These are phyloP conservation scores for Ypsolopha scabrella DNA, from an alignment of 2,888 invertebrate species.

Conservation along the genomic window DNA sequence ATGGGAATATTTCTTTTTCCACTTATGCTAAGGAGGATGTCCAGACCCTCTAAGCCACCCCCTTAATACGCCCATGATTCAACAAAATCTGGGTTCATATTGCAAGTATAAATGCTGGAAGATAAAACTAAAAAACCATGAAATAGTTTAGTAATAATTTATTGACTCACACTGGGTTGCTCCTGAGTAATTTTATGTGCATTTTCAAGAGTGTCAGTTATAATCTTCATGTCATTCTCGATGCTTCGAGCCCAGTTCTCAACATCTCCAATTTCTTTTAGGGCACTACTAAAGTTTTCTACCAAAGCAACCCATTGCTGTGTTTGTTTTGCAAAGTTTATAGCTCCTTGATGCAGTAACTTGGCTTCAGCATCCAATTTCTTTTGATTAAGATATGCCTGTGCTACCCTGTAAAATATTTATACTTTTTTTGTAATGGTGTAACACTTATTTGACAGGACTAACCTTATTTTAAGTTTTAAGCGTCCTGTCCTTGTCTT, in stretches of 20 bases:
- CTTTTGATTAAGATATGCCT: conserved; percentile 98
- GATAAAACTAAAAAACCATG: too few relatives aligned
- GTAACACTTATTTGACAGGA: too few relatives aligned
- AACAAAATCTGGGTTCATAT: too few relatives aligned
- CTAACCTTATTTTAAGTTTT: too few relatives aligned
- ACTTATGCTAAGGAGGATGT: too few relatives aligned
- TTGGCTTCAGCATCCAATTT: conserved; percentile 98
- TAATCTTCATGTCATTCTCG: conserved; percentile 94
- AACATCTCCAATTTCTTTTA: conserved; percentile 98
- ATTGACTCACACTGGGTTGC: conserved; percentile 28
- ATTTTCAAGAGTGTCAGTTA: conserved; percentile 92
- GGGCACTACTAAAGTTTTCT: conserved; percentile 86
- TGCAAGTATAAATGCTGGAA: too few relatives aligned
- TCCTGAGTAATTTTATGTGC: conserved; percentile 84
- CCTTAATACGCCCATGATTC: too few relatives aligned
- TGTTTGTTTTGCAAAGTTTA: conserved; percentile 96
- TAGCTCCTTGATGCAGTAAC: conserved; percentile 92
- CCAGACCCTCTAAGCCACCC: too few relatives aligned
- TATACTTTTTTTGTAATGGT: too few relatives aligned
- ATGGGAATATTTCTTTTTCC: too few relatives aligned
- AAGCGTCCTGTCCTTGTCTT: too few relatives aligned
- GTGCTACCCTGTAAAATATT: conserved; percentile 85
- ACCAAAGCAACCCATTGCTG: conserved; percentile 96
- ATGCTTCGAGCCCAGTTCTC: conserved; percentile 99
- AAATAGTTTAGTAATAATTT: conserved; percentile 3